Evolutionary conservation across 1,140 invertebrate genomes (phyloP), one percentile per base, ranked within the genome.

Genomic region (Sinonovacula constricta): DNA sequence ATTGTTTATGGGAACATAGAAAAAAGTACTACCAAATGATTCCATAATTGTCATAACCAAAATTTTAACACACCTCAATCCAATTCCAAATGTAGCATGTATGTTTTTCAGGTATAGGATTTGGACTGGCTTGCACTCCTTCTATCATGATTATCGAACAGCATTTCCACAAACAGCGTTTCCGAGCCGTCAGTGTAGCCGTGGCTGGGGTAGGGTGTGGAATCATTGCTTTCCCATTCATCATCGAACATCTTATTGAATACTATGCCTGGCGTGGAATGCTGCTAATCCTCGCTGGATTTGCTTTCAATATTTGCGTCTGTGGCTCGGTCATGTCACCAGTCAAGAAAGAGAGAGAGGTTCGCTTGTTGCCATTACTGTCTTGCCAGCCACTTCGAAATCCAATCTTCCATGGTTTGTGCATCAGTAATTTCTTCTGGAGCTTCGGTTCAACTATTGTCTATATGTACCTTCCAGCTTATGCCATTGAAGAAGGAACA

Each of bases 221-320:
- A n/a, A 88, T 90, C 33, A 85, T 88, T 24, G 81, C 83, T 30
- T 90, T 90, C 66, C 88, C 88, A 7, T 76, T 87, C 28, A 59
- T 86, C 4, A 87, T 90, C 33, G 78, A 82, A 26, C 74, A 82
- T 53, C 77, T 90, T 10, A 70, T 90, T 31, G 83, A 87, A 15
- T 69, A 81, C n/a, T 85, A 86, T 60, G 95, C 95, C 0, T 98
- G 97, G 96, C 91, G 95, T 56, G 96, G 96, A n/a, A 95, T 96
- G 1, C 95, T 95, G 0, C 89, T 97, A 1, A 94, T 97, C 56
- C 89, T 97, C 4, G 94, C 95, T 0, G 96, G 96, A 10, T 90
- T 96, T 7, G 96, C 97, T 84, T 91, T 98, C 2, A 97, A 97
- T 89, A 93, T 98, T 83, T 94, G 94, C 30, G 95, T 97, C 0